Percentiles rank a stretch among this genome's conserved stretches.
Conservation (phyloP, 2,888 invertebrate genomes). For the Lobophora halterata region DNA sequence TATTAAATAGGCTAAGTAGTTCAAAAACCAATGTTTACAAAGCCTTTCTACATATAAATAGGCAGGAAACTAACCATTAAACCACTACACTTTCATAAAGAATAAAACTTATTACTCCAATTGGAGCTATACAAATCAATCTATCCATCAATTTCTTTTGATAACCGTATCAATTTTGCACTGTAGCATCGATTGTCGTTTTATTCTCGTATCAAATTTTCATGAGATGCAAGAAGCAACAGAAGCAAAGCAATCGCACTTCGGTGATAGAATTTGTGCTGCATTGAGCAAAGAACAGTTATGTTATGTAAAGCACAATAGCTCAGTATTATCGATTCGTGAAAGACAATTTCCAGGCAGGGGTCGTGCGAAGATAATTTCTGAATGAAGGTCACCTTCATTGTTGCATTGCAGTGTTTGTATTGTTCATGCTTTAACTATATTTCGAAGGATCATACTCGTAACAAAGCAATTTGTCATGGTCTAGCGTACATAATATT, state of each 20-base stretch:
- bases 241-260: slow-evolving; percentile 4
- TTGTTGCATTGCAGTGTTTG: not conserved
- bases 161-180: slow-evolving; percentile 17
- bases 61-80: too few species aligned
- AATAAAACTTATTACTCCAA: too few species aligned
- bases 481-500: too few species aligned
- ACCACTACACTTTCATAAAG: too few species aligned
- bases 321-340: slow-evolving; percentile 58
- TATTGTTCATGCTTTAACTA: not conserved
- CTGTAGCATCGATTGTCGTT: slow-evolving; percentile 15
- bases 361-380: slow-evolving; percentile 39
- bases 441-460: too few species aligned
- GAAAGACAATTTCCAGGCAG: slow-evolving; percentile 57
- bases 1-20: too few species aligned
- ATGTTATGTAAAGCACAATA: slow-evolving; percentile 36
- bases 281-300: slow-evolving; percentile 29
- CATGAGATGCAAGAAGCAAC: slow-evolving; percentile 18
- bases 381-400: slow-evolving; percentile 13
- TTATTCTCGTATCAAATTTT: slow-evolving; percentile 19
- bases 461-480: too few species aligned
- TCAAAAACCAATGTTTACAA: too few species aligned
- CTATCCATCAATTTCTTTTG: too few species aligned
- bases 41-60: too few species aligned
- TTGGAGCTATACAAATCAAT: too few species aligned
- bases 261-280: too few species aligned